phyloP scores from a whole-genome alignment of 2,888 invertebrate species.

The Gastrophysa polygoni region DNA sequence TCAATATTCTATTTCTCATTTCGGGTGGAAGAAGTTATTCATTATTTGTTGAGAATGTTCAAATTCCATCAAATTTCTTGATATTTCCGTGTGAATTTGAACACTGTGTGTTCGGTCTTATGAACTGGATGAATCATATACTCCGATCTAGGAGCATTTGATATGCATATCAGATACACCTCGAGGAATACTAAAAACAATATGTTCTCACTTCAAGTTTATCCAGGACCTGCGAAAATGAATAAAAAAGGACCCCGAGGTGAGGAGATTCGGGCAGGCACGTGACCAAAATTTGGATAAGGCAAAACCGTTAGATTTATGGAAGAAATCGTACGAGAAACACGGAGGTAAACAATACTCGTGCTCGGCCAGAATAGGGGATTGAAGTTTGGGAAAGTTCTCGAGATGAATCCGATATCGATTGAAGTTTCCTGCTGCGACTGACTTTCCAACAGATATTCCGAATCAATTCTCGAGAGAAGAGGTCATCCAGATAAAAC shows the following conservation, averaged over 20 bases:
- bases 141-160: neutral
- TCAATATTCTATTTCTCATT: too few species aligned
- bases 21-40: too few species aligned
- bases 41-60: too few species aligned
- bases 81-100: too few species aligned
- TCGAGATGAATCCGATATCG: slow-evolving; percentile 40
- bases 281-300: slow-evolving; percentile 5
- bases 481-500: neutral
- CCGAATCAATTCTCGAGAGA: slow-evolving; percentile 13
- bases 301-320: slow-evolving; percentile 3
- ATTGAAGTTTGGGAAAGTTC: slow-evolving; percentile 40
- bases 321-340: slow-evolving; percentile 14
- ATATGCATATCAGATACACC: slow-evolving; percentile 10
- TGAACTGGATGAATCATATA: neutral
- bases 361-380: slow-evolving; percentile 33
- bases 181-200: slow-evolving; percentile 22
- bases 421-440: slow-evolving; percentile 20
- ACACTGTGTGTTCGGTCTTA: too few species aligned
- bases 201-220: slow-evolving; percentile 16
- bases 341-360: slow-evolving; percentile 32
- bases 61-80: too few species aligned
- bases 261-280: slow-evolving; percentile 2
- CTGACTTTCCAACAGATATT: slow-evolving; percentile 15
- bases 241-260: slow-evolving; percentile 4
- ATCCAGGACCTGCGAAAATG: slow-evolving; percentile 2